Percentiles rank a stretch among this genome's conserved stretches.
phyloP scores from a whole-genome alignment of 2,113 vertebrate species.

The Ondatra zibethicus region DNA sequence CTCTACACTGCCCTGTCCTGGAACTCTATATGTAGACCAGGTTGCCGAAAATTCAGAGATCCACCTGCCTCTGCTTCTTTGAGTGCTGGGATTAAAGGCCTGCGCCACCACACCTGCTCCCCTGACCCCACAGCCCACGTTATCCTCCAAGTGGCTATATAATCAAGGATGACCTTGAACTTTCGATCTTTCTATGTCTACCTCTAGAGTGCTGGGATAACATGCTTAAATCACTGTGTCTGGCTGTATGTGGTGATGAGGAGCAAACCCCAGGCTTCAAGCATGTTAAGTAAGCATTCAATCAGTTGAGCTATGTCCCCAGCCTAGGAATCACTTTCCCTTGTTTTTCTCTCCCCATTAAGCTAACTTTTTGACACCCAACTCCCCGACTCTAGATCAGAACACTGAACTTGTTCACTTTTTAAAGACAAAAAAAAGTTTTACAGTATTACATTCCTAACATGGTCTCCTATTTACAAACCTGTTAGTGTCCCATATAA shows the following conservation, averaged over 20 bases:
- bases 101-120: not conserved
- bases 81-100: not conserved
- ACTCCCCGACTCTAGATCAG: not conserved
- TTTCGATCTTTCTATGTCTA: not conserved
- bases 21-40: not conserved
- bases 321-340: not conserved
- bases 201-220: not conserved
- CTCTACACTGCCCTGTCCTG: not conserved
- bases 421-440: conserved; percentile 27
- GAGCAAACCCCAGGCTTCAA: not conserved
- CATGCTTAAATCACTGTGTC: not conserved
- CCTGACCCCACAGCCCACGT: not conserved
- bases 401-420: conserved; percentile 30
- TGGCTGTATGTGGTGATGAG: not conserved
- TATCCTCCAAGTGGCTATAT: not conserved
- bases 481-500: conserved; percentile 99
- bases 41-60: not conserved
- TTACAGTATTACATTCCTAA: conserved; percentile 59
- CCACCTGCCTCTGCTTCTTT: not conserved
- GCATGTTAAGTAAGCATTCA: not conserved
- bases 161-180: not conserved
- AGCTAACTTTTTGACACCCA: not conserved
- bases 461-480: conserved; percentile 77
- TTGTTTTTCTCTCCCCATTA: not conserved
- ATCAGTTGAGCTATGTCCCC: not conserved